phyloP scores from a whole-genome alignment of 2,113 vertebrate genomes.

The Silurus glanis region DNA sequence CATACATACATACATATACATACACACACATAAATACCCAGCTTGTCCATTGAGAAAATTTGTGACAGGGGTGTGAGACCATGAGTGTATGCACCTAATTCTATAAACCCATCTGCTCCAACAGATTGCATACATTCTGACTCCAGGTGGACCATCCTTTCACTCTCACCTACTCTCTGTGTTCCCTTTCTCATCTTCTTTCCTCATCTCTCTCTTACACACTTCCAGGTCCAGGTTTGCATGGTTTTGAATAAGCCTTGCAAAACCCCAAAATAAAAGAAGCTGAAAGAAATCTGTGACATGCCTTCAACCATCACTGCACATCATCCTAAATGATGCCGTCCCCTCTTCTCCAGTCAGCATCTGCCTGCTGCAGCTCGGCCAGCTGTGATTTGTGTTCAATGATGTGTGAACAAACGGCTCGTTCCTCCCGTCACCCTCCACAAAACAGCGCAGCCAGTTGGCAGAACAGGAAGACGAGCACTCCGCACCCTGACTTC shows the following conservation, averaged over 20 bases:
- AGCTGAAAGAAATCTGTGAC: constrained; percentile 21
- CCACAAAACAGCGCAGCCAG: constrained; percentile 25
- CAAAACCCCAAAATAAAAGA: constrained; percentile 25
- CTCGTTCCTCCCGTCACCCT: constrained; percentile 34
- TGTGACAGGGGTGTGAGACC: constrained; percentile 1
- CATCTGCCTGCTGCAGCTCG: constrained; percentile 30
- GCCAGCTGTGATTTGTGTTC: constrained; percentile 48
- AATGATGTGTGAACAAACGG: constrained; percentile 42
- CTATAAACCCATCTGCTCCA: constrained; percentile 27
- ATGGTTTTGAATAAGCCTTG: not conserved
- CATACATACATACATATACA: not conserved
- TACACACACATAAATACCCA: not conserved
- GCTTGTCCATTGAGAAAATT: constrained; percentile 9
- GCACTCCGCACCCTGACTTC: constrained; percentile 12
- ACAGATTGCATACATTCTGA: constrained; percentile 48
- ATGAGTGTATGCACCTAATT: constrained; percentile 33
- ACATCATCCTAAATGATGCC: constrained; percentile 39
- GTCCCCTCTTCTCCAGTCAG: not conserved
- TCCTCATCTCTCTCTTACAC: not conserved
- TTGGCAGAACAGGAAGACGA: constrained; percentile 25
- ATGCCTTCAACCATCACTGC: constrained; percentile 24
- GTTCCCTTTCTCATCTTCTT: not conserved
- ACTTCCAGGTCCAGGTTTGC: not conserved
- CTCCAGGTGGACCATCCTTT: constrained; percentile 32
- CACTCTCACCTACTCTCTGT: constrained; percentile 9